Percentiles rank a stretch among this genome's conserved stretches.
Conservation (phyloP, 2,113 vertebrate species). For the Pelodiscus sinensis region DNA sequence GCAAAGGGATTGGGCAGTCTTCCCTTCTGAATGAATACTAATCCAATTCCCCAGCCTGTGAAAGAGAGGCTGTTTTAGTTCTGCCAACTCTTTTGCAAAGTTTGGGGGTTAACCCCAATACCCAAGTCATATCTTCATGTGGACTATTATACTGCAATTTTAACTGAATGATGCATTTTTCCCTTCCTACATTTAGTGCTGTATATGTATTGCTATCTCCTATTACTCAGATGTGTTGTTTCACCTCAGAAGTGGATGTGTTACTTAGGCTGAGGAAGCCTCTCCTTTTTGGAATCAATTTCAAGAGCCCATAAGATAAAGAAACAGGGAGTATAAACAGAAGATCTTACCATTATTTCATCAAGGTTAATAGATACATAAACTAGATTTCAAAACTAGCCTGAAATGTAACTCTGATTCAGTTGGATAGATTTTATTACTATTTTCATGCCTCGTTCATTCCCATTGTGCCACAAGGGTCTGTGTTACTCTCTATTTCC, state of each 20-base stretch:
- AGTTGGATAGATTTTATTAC: neutral
- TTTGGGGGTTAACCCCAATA: accelerated
- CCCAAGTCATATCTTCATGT: neutral
- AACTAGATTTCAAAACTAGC: no score
- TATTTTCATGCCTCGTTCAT: slow-evolving; percentile 21
- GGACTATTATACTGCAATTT: neutral
- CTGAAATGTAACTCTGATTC: no score
- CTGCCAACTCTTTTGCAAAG: neutral
- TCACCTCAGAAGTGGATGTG: slow-evolving; percentile 6
- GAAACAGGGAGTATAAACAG: slow-evolving; percentile 23
- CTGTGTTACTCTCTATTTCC: neutral
- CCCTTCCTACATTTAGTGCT: neutral
- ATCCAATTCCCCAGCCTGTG: neutral
- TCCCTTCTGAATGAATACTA: neutral
- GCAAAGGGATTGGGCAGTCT: neutral
- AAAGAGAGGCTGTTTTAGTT: neutral
- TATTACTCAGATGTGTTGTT: neutral
- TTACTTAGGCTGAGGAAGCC: slow-evolving; percentile 47
- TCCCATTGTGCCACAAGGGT: neutral
- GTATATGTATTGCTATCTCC: slow-evolving; percentile 20
- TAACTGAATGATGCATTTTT: neutral
- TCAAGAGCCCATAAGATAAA: slow-evolving; percentile 34
- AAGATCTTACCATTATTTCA: slow-evolving; percentile 53
- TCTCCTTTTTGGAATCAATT: slow-evolving; percentile 24
- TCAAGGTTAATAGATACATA: slow-evolving; percentile 39